These are phyloP conservation scores for Gisinianus flammeolus DNA, from an alignment of 2,888 invertebrate species.

Conservation along the genomic window DNA sequence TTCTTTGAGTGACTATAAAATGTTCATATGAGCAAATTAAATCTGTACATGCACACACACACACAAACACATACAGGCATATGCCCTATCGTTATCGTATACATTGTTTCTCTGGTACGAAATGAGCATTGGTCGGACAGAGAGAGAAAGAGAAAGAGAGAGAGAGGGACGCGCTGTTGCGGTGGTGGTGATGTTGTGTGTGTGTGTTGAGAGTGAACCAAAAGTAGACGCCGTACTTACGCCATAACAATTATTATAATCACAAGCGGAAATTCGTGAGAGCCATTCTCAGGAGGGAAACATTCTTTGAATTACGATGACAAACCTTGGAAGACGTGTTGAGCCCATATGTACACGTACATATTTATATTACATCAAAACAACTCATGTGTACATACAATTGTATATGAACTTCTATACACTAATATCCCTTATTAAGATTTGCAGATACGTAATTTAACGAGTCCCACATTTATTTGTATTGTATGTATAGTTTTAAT, in stretches of 20 bases:
- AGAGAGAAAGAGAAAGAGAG: background rate
- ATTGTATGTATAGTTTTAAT: too few species aligned
- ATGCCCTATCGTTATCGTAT: too few species aligned
- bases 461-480: background rate
- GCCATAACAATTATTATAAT: slow-evolving; percentile 54
- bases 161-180: too few species aligned
- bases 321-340: background rate
- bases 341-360: background rate
- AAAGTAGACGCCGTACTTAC: slow-evolving; percentile 7
- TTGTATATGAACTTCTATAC: background rate
- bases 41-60: too few species aligned
- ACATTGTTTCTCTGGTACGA: too few species aligned
- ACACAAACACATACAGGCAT: too few species aligned
- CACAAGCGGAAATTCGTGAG: slow-evolving; percentile 53
- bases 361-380: background rate
- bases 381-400: background rate
- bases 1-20: too few species aligned
- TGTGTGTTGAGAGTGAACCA: background rate
- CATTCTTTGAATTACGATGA: background rate
- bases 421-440: background rate
- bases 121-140: too few species aligned
- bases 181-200: background rate
- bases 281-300: slow-evolving; percentile 29
- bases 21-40: too few species aligned
- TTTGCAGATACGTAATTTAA: background rate